These are phyloP conservation scores for Lycaena phlaeas DNA, from an alignment of 2,888 invertebrate genomes.

Conservation along the genomic window DNA sequence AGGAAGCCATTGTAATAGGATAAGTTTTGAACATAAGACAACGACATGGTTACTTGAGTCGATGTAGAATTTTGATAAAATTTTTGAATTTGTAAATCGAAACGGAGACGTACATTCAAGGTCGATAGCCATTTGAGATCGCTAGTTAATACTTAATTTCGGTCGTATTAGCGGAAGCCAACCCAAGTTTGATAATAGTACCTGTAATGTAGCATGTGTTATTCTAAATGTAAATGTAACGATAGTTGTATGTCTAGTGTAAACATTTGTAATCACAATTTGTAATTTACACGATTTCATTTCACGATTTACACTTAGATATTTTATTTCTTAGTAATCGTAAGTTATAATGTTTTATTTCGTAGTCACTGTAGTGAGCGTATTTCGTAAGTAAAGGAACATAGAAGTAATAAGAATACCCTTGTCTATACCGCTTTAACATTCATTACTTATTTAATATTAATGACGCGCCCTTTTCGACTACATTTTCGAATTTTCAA, in stretches of 20 bases:
- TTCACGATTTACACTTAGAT: neutral
- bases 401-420: neutral
- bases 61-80: slow-evolving; percentile 40
- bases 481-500: neutral
- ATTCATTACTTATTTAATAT: neutral
- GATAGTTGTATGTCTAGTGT: slow-evolving; percentile 1
- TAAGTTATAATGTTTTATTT: too few relatives aligned
- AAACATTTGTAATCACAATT: slow-evolving; percentile 7
- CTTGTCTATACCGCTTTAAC: neutral
- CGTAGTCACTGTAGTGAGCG: neutral
- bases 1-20: slow-evolving; percentile 49
- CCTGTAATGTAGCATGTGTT: neutral
- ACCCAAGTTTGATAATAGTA: neutral
- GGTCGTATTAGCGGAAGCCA: neutral
- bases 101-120: neutral
- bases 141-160: neutral
- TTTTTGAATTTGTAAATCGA: slow-evolving; percentile 26
- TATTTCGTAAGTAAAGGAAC: neutral
- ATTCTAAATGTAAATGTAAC: slow-evolving; percentile 1
- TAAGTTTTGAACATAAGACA: slow-evolving; percentile 53
- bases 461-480: neutral
- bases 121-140: neutral
- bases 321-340: slow-evolving; percentile 1
- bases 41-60: slow-evolving; percentile 46
- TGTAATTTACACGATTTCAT: neutral